A percentile compares a stretch with the other conserved stretches of the same genome.
Conservation (phyloP, 2,888 invertebrate species). For the Hirudinaria manillensis region DNA sequence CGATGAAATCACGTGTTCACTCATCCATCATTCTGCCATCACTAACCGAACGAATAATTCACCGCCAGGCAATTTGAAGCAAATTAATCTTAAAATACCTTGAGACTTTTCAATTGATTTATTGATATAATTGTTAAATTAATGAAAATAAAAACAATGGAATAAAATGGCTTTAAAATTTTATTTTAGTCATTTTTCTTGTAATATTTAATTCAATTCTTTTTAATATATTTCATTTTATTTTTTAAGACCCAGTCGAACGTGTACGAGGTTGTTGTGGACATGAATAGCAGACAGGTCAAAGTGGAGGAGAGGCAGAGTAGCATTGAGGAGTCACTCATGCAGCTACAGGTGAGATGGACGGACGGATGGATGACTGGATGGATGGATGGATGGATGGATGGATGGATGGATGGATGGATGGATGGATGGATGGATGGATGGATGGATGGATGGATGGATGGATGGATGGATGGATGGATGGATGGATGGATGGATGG, state of each 20-base stretch:
- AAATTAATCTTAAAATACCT: no score
- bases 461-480: slow-evolving; percentile 11
- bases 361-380: not conserved
- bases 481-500: slow-evolving; percentile 18
- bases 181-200: no score
- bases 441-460: slow-evolving; percentile 12
- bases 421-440: slow-evolving; percentile 20
- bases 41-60: no score
- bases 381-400: slow-evolving; percentile 15
- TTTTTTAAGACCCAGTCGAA: slow-evolving; percentile 36
- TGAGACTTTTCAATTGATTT: no score
- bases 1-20: not conserved
- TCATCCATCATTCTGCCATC: no score
- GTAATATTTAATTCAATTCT: no score
- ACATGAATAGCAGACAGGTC: slow-evolving; percentile 34
- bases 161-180: no score
- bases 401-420: slow-evolving; percentile 22
- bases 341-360: slow-evolving; percentile 29
- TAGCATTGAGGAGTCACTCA: slow-evolving; percentile 32
- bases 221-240: no score
- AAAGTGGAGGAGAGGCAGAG: slow-evolving; percentile 30
- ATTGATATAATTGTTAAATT: no score
- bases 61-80: no score
- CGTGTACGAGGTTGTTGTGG: slow-evolving; percentile 38
- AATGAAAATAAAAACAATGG: no score